Conservation (phyloP, 92 coral and sea anemone species). For the Micromussa lordhowensis region DNA sequence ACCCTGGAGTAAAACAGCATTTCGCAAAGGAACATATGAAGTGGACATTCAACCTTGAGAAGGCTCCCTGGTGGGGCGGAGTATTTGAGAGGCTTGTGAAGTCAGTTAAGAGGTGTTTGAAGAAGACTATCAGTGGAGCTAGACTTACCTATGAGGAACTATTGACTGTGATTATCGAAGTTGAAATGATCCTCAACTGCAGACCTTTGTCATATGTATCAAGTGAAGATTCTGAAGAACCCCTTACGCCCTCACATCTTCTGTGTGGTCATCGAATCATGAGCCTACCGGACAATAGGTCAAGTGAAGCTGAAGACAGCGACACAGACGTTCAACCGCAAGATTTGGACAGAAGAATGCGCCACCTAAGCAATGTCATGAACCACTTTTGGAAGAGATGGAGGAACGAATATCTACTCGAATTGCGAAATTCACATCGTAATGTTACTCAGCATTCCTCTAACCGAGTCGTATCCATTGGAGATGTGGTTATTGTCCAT, state of each 20-base stretch:
- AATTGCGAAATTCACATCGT: slow-evolving; percentile 54
- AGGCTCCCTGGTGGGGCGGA: slow-evolving; percentile 39
- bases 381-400: slow-evolving; percentile 73
- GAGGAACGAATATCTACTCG: slow-evolving; percentile 66
- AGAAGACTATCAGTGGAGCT: slow-evolving; percentile 56
- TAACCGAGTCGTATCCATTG: slow-evolving; percentile 28
- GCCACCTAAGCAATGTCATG: slow-evolving; percentile 32
- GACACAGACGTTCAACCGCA: neutral
- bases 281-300: slow-evolving; percentile 35
- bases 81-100: slow-evolving; percentile 10
- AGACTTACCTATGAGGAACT: slow-evolving; percentile 65
- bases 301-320: slow-evolving; percentile 3
- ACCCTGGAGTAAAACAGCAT: slow-evolving; percentile 29
- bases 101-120: slow-evolving; percentile 62
- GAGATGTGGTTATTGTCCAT: slow-evolving; percentile 57
- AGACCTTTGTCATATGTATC: slow-evolving; percentile 66
- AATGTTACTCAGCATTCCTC: slow-evolving; percentile 4
- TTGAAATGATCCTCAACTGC: slow-evolving; percentile 56
- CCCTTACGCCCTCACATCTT: slow-evolving; percentile 76
- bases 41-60: slow-evolving; percentile 33
- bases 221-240: slow-evolving; percentile 62
- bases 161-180: slow-evolving; percentile 49
- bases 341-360: slow-evolving; percentile 50
- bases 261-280: slow-evolving; percentile 54
- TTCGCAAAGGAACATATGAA: neutral